phyloP scores from a whole-genome alignment of 92 coral and sea anemone genomes.

The Zoanthus sansibaricus region DNA sequence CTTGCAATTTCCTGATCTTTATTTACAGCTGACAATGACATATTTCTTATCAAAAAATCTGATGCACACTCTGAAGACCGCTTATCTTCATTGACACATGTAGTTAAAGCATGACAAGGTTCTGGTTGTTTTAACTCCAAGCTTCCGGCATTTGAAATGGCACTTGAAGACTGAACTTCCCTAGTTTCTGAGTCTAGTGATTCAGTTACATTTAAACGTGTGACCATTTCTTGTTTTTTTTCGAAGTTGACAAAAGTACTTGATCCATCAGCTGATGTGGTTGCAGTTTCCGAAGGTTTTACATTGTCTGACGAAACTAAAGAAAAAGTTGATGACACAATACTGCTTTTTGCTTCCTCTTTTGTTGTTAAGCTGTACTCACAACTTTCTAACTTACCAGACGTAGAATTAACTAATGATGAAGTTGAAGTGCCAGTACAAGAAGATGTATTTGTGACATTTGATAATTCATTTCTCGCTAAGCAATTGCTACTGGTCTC shows the following conservation, averaged over 20 bases:
- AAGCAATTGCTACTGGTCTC: not conserved
- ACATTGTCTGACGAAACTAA: not conserved
- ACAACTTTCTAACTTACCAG: not conserved
- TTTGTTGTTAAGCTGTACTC: not conserved
- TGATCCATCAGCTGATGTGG: not conserved
- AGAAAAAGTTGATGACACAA: not conserved
- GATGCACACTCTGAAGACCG: not conserved
- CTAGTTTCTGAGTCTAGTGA: not conserved
- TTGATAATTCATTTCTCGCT: not conserved
- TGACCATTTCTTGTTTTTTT: not conserved
- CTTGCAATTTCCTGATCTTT: not conserved
- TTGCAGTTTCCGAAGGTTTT: not conserved
- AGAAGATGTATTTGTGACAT: not conserved
- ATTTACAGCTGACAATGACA: not conserved
- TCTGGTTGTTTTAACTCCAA: constrained; percentile 1
- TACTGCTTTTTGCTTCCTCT: not conserved
- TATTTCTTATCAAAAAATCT: not conserved
- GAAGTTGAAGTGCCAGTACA: not conserved
- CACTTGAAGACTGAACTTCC: not conserved
- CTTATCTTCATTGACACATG: not conserved
- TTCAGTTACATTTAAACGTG: not conserved
- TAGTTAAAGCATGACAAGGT: not conserved
- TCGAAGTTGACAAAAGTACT: not conserved
- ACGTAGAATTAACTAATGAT: not conserved
- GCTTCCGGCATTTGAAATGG: not conserved